phyloP scores from a whole-genome alignment of 2,113 vertebrate genomes.

The Agelaius phoeniceus region DNA sequence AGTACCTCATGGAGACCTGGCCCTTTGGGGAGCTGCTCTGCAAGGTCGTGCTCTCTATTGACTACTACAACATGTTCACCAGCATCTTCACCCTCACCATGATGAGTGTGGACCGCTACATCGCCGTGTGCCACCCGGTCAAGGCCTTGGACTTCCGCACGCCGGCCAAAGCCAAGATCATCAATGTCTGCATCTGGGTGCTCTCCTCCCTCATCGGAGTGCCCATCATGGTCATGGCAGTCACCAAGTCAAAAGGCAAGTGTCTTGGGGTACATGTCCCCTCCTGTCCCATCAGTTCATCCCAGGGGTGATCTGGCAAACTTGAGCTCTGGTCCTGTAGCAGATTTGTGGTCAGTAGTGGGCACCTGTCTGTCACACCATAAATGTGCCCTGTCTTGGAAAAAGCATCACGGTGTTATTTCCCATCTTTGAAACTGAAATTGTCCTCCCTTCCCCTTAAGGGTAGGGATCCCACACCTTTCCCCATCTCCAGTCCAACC shows the following conservation, averaged over 20 bases:
- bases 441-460: background rate
- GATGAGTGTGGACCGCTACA: constrained; percentile 98
- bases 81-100: constrained; percentile 98
- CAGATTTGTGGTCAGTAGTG: background rate
- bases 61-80: constrained; percentile 99
- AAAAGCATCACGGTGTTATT: background rate
- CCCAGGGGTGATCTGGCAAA: background rate
- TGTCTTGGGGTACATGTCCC: background rate
- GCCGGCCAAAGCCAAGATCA: constrained; percentile 90
- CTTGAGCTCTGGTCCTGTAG: background rate
- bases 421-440: background rate
- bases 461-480: background rate
- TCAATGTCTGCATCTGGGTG: constrained; percentile 97
- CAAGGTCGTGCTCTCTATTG: constrained; percentile 90
- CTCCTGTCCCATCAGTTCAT: background rate
- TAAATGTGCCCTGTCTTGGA: background rate
- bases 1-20: constrained; percentile 95
- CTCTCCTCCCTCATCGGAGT: constrained; percentile 90
- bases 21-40: constrained; percentile 92
- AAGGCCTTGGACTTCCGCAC: constrained; percentile 94
- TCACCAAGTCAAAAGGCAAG: constrained; percentile 87
- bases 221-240: constrained; percentile 92
- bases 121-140: constrained; percentile 93
- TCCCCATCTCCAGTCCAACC: background rate
- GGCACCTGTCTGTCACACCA: background rate